Evolutionary conservation across 1,140 invertebrate species (phyloP).

Genomic region (Drepana arcuata): DNA sequence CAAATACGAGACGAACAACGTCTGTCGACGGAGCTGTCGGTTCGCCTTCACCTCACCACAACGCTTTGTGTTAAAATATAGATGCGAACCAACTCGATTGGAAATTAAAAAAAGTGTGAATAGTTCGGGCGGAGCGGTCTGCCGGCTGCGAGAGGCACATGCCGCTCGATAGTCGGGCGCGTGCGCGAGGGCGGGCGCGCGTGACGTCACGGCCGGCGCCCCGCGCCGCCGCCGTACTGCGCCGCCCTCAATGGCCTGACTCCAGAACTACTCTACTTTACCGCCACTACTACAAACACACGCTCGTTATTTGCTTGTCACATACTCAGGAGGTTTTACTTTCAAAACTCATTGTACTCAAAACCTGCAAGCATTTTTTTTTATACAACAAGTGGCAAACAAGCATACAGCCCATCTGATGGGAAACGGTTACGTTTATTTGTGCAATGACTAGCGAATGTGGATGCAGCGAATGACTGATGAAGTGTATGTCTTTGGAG

Average conservation of each 20-base stretch:
- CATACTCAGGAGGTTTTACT: conserved; percentile 18
- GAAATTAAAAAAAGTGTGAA: conserved; percentile 66
- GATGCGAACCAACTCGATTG: too few species aligned
- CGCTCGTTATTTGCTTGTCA: conserved; percentile 26
- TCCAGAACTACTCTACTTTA: conserved; percentile 4
- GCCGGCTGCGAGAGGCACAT: conserved; percentile 60
- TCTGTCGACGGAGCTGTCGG: conserved; percentile 6
- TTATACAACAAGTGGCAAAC: too few species aligned
- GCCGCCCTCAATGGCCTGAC: conserved; percentile 43
- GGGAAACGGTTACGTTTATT: too few species aligned
- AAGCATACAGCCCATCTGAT: too few species aligned
- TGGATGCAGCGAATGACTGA: too few species aligned
- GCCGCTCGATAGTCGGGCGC: conserved; percentile 62
- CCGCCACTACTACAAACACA: not conserved
- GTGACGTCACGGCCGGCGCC: conserved; percentile 31
- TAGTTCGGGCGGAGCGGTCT: conserved; percentile 51
- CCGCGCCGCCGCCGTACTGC: conserved; percentile 39
- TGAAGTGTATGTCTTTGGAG: too few species aligned
- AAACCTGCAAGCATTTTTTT: too few species aligned
- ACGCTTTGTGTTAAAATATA: conserved; percentile 33
- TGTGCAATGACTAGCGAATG: too few species aligned
- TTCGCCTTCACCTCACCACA: conserved; percentile 6
- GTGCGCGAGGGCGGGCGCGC: conserved; percentile 51
- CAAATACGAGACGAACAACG: conserved; percentile 7
- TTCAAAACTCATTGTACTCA: too few species aligned